Conservation (phyloP, 2,888 invertebrate species). For the Tanytarsus gracilentus region DNA sequence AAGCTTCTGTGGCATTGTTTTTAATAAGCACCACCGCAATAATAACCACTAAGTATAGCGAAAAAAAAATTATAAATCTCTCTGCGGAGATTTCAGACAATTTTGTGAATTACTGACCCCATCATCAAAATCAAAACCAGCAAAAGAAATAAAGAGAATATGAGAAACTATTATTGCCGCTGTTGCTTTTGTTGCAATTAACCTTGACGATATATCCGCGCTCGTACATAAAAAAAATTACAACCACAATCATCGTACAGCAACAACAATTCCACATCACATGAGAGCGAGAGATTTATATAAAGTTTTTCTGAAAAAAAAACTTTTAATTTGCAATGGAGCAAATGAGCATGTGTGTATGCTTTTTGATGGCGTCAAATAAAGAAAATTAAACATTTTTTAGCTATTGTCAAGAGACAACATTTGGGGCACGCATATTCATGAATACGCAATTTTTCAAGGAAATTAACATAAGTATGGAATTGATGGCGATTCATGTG, state of each 20-base stretch:
- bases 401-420: too few species aligned
- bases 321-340: too few species aligned
- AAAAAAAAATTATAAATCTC: not conserved
- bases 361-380: not conserved
- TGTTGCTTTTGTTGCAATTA: slow-evolving; percentile 4
- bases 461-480: not conserved
- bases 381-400: not conserved
- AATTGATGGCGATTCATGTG: too few species aligned
- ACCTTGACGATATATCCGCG: slow-evolving; percentile 1
- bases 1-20: too few species aligned
- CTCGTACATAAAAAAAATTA: not conserved
- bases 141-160: not conserved
- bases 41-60: not conserved
- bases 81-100: not conserved
- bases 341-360: too few species aligned
- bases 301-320: too few species aligned
- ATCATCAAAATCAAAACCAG: not conserved
- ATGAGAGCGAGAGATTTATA: too few species aligned
- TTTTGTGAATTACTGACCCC: slow-evolving; percentile 2
- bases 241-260: not conserved
- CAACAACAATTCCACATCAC: not conserved
- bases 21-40: too few species aligned
- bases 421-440: not conserved
- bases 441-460: not conserved
- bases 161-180: not conserved